Base-by-base conservation (phyloP, 2,797 vertebrate genomes). In the Helarctos malayanus region DNA sequence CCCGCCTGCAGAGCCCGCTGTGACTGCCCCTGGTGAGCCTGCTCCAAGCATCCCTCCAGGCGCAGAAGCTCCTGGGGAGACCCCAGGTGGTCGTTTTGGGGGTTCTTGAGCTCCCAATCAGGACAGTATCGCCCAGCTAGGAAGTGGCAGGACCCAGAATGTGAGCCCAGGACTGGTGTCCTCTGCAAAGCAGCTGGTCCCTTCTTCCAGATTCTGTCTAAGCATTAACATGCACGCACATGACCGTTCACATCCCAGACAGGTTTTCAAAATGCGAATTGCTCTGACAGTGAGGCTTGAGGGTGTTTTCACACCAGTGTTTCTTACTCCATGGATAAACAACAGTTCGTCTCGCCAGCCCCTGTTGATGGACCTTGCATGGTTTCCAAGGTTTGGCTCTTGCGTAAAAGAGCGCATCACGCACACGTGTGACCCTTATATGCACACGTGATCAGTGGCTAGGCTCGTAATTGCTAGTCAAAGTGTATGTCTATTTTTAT, bases 321-420 rank as follows among this genome's bases (percentile, higher is more conserved):
- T 69, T 79, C 71, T 85, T 57, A 47, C 57, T 79, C 59, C 16
- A 23, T 0, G 9, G 73, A 79, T 15, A 63, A 57, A 49, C 12
- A 12, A n/a, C 5, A 5, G 38, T 23, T 47, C n/a, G 23, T 59
- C 27, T 29, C 11, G 80, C 45, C 69, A 32, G 90, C 27, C 29
- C 35, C 54, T 49, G 0, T 23, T 0, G 23, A 38, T 61, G 79
- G 65, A 25, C 32, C 4, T 32, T 8, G 45, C 3, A 0, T 25
- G n/a, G n/a, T 54, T 75, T 63, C 56, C 80, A 63, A 38, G 25
- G 9, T 25, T 80, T n/a, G 32, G 54, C 27, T 87, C n/a, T 59
- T 25, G 12, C 4, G 0, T 9, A 23, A 23, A 13, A 23, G 29
- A 79, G 68, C 3, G 0, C 73, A 7, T 18, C 0, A 6, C 14